Percentiles rank a stretch among this genome's conserved stretches.
phyloP scores from a whole-genome alignment of 2,113 vertebrate genomes.

The Callospermophilus lateralis region DNA sequence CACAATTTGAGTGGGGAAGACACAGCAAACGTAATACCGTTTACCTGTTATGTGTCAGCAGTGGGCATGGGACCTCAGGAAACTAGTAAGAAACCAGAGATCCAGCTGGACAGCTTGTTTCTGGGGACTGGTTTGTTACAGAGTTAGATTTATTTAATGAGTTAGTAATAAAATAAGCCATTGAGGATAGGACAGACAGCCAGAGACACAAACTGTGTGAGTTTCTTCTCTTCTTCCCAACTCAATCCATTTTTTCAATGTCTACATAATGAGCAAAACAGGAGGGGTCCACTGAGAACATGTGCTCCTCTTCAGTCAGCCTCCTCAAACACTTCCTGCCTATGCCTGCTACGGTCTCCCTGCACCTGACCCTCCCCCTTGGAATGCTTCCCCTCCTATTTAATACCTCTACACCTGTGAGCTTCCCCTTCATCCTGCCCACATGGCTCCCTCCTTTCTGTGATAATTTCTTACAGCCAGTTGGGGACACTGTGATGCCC shows the following conservation, averaged over 20 bases:
- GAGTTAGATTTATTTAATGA: background rate
- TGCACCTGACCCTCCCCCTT: too few species aligned
- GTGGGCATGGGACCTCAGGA: background rate
- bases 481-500: background rate
- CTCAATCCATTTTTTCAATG: too few species aligned
- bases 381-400: too few species aligned
- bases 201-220: too few species aligned
- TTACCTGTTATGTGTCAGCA: background rate
- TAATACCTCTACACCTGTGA: too few species aligned
- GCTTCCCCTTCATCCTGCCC: background rate
- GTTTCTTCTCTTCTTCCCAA: too few species aligned
- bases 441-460: background rate
- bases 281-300: background rate
- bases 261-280: background rate
- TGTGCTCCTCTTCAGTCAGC: fast-evolving
- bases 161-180: background rate
- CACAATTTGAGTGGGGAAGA: background rate
- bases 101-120: background rate
- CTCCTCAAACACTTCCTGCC: background rate
- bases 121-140: background rate
- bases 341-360: too few species aligned
- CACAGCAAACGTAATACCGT: background rate
- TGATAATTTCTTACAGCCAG: background rate
- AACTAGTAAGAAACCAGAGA: too few species aligned
- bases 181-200: background rate